Base-by-base conservation (phyloP, 2,888 invertebrate genomes). In the Cantharis nigra region DNA sequence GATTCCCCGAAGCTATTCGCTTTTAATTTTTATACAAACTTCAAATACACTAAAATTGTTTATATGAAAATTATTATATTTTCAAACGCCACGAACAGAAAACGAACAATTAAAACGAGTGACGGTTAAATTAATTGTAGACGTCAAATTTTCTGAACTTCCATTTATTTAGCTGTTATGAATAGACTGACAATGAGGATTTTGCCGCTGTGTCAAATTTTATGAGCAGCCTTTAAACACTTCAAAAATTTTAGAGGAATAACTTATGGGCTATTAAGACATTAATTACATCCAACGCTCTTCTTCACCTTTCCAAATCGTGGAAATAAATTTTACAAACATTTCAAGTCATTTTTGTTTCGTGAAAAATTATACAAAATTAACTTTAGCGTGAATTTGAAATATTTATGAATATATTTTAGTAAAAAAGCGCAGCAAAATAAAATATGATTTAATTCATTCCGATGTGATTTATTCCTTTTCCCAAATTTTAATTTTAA, bases 121-220 rank as follows among this genome's bases (percentile, higher is more conserved):
- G 72, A 75, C 67, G 75, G 65, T 49, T 69, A 75, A 75, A 75
- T 75, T 75, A 75, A 75, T 75, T 75, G 75, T 72, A 63, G 63
- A 75, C 65, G 75, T 75, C 75, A 71, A 75, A 75, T 75, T 75
- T 75, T 65, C 71, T 63, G 75, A 75, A 75, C 72, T 69, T 69
- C 69, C 75, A 72, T 75, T 75, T 75, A 75, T 75, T 75, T 75
- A 75, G 75, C 69, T 65, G 75, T 72, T 72, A 75, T 75, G 71
- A 75, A 75, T 75, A 71, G 72, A 75, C 75, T 75, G 75, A 75
- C 75, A 75, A 75, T 75, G 75, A 75, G 72, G 75, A 75, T 75
- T 75, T 72, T 75, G 69, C 75, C 71, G 75, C 75, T 69, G 69
- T 75, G 75, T 75, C 75, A 75, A 72, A 75, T 75, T 75, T 75